Evolutionary conservation across 2,888 invertebrate genomes (phyloP), one percentile per base, ranked within the genome.

Genomic region (Cotesia congregata): DNA sequence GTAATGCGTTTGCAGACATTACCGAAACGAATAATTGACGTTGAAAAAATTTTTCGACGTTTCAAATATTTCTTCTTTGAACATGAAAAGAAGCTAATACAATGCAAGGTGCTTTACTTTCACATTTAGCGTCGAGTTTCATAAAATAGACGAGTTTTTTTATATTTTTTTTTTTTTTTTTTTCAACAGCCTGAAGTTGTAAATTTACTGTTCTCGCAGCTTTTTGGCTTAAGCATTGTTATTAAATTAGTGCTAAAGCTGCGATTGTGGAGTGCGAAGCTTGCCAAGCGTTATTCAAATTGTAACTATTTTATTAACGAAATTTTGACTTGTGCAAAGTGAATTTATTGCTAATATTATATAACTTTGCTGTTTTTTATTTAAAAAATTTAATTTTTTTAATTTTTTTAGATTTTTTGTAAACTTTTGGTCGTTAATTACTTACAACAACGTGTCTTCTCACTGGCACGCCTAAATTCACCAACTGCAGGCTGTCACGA

Each of bases 361-460:
- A 7, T 12, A 50, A 50, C 12, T 50, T 50, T 50, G 2, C 50
- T 17, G 17, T 17, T 17, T 50, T 50, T 12, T 30, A 30, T 30
- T 50, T 50, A 0, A 50, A 50, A 50, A 50, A 12, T 7, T 39
- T 6, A 67, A 67, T n/a, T 39, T 60, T 30, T 12, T 74, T 69
- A 74, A 76, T 74, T 77, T 67, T 74, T 30, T 17, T 20, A 62
- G 73, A 74, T 39, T 71, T 72, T 74, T 77, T 67, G 5, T 74
- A 12, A 20, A 38, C 65, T 74, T 67, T 68, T 59, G 30, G 59
- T 72, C 64, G 71, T 69, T 12, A 59, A 79, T 79, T 88, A 88
- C 88, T 88, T 87, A 87, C 87, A 81, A 86, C 84, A 80, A 83
- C 83, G 79, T 86, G 82, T 81, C 86, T 82, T 85, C 85, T 85